Percentiles rank a stretch among this genome's conserved stretches.
These are phyloP conservation scores for Nothocercus nigrocapillus DNA, from an alignment of 2,113 vertebrate genomes.

Conservation along the genomic window DNA sequence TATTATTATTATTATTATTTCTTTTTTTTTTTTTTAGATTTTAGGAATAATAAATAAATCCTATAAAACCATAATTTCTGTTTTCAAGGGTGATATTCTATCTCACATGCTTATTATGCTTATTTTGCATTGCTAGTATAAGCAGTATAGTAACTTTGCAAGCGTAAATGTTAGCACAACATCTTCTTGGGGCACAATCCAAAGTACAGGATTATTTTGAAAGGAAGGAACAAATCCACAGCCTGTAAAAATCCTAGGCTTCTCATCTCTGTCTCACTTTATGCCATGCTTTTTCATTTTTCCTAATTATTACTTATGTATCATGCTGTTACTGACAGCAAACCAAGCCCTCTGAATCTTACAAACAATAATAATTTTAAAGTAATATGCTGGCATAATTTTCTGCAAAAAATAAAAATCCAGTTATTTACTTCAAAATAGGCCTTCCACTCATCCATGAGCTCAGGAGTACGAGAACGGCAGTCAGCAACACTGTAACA, in stretches of 20 bases:
- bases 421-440: constrained; percentile 76
- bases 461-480: not conserved
- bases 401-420: not conserved
- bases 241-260: not conserved
- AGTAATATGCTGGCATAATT: not conserved
- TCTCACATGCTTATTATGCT: not conserved
- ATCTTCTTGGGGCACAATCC: not conserved
- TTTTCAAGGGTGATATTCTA: not conserved
- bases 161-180: not conserved
- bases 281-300: not conserved
- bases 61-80: not conserved
- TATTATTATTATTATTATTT: too few relatives aligned
- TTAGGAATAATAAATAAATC: not conserved
- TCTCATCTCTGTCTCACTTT: not conserved
- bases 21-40: not conserved
- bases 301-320: not conserved
- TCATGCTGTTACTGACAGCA: not conserved
- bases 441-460: constrained; percentile 73
- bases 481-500: constrained; percentile 72
- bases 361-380: not conserved
- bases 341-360: not conserved
- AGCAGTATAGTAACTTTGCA: not conserved
- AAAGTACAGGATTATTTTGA: not conserved
- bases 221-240: not conserved
- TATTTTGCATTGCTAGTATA: not conserved